Evolutionary conservation across 2,797 vertebrate species (phyloP).

Genomic region (Cossypha dichroa): DNA sequence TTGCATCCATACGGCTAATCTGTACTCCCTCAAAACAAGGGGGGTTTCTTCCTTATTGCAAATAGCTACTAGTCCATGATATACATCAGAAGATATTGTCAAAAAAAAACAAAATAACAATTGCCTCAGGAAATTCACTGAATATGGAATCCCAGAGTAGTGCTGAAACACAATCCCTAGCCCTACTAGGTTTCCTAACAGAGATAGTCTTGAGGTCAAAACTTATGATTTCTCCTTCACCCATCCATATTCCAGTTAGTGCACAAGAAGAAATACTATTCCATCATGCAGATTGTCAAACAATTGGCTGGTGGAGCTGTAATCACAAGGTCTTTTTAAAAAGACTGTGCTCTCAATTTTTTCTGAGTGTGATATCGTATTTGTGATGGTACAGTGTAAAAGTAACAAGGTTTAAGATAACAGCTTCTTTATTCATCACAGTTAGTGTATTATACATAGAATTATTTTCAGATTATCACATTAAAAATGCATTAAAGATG

Average conservation of each 20-base stretch:
- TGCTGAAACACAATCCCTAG: background rate
- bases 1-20: background rate
- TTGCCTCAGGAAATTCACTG: background rate
- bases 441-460: background rate
- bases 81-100: background rate
- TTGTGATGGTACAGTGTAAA: background rate
- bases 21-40: background rate
- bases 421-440: background rate
- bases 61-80: fast-evolving
- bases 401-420: background rate
- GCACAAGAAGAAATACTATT: background rate
- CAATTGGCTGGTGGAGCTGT: background rate
- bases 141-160: background rate
- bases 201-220: background rate
- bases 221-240: background rate
- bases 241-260: background rate
- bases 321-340: background rate
- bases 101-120: background rate
- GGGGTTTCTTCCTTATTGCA: background rate
- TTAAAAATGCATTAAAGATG: conserved; percentile 3
- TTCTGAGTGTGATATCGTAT: background rate
- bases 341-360: background rate
- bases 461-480: conserved; percentile 30
- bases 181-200: background rate
- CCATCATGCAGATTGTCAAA: background rate